Conservation (phyloP, 2,113 vertebrate species). For the Narcine bancroftii region DNA sequence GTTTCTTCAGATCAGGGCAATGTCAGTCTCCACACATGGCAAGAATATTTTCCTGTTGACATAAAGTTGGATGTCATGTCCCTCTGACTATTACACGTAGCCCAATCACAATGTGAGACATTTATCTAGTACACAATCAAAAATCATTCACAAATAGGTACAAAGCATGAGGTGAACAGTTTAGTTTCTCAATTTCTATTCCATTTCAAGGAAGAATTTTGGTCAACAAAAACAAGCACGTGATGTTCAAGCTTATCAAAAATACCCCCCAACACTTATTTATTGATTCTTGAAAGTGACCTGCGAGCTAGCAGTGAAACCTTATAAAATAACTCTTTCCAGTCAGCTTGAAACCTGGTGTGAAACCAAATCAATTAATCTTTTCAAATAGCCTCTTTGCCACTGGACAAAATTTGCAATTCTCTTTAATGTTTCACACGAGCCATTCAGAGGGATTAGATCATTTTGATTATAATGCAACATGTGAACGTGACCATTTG, state of each 20-base stretch:
- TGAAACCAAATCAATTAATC: background rate
- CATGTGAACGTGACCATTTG: no score
- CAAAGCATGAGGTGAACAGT: background rate
- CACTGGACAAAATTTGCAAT: background rate
- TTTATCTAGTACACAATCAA: background rate
- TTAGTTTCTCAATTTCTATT: background rate
- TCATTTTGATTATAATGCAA: background rate
- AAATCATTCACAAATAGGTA: background rate
- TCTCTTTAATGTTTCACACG: background rate
- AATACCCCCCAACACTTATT: background rate
- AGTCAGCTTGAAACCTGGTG: background rate
- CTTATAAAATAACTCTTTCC: background rate
- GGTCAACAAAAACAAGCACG: background rate
- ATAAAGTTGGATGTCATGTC: background rate
- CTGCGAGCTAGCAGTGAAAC: background rate
- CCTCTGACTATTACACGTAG: no score
- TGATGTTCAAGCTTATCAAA: background rate
- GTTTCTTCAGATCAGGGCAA: background rate
- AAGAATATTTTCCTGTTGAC: conserved; percentile 27
- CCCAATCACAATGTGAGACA: no score
- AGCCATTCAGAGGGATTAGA: background rate
- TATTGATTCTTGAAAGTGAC: background rate
- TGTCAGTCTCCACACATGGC: background rate
- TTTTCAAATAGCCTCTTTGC: background rate
- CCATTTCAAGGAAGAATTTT: background rate